These are phyloP conservation scores for Platorchestia sp. DNA, from an alignment of 1,140 invertebrate genomes.

Conservation along the genomic window DNA sequence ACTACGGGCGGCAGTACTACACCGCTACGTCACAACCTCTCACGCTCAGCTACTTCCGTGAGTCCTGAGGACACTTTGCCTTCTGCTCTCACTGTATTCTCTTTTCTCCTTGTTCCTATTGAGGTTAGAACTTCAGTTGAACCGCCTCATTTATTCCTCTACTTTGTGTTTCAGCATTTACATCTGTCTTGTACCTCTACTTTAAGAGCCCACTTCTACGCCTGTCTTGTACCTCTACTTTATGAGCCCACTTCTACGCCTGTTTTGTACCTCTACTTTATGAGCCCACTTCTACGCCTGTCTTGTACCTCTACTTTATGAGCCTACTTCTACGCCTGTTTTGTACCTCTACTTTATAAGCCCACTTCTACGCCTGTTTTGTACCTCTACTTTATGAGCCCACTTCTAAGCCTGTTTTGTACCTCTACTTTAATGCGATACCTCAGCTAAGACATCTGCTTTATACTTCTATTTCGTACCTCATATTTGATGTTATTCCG, in stretches of 20 bases:
- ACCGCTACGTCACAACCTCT: background rate
- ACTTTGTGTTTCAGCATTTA: background rate
- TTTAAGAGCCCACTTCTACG: background rate
- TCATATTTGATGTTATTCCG: no score
- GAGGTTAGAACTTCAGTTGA: background rate
- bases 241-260: background rate
- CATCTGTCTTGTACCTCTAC: background rate
- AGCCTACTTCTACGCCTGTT: background rate
- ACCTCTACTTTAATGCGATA: background rate
- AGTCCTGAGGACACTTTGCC: background rate
- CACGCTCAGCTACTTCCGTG: conserved; percentile 33
- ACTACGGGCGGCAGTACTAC: background rate
- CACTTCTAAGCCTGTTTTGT: background rate
- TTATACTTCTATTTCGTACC: no score
- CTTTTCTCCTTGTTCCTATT: background rate
- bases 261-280: background rate
- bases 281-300: background rate
- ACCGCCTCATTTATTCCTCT: no score
- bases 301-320: background rate
- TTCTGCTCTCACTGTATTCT: background rate
- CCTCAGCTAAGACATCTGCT: background rate
- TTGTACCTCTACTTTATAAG: background rate
- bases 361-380: background rate
- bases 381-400: background rate
- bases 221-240: background rate